Base-by-base conservation (phyloP, 2,888 invertebrate species). In the Hirtodrosophila histrioides region DNA sequence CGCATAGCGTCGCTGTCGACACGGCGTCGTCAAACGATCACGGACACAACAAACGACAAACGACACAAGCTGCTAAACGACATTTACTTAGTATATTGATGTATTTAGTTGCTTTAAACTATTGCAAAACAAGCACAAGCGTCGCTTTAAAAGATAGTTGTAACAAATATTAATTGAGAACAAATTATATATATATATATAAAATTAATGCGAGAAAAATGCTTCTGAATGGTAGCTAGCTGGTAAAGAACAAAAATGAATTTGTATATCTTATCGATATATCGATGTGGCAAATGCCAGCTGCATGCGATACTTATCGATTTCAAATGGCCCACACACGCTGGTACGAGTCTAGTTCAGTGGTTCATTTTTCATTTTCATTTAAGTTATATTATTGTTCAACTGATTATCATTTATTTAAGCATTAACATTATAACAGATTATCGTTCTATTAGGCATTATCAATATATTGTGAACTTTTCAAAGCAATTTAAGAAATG, bases 1-100 rank as follows among this genome's bases (percentile, higher is more conserved):
- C 70, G 77, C 72, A 72, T 69, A 69, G 84, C 81, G 81, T 82
- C 77, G 68, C 46, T 67, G 78, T 66, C 53, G 45, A 69, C 62
- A 76, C 83, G 62, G 79, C 80, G 80, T 78, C 80, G 73, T 68
- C 84, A 56, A 60, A 46, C 44, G 33, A 50, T 46, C 51, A 56
- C 67, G 33, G 57, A 43, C 33, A 54, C 50, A 46, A 39, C 37
- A 55, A 56, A 49, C 35, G 3, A 23, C 3, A 33, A 33, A 50
- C 24, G 4, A 29, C 43, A 27, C 27, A 6, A 4, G 6, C 27
- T 5, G 27, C 1, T 27, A 39, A 17, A 17, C 17, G 17, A 17
- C 17, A 17, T 17, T 17, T 17, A 17, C 17, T 17, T 17, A 17
- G 4, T 33, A 6, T 10, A 9, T 7, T 4, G 2, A 17, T 29